Evolutionary conservation across 2,888 invertebrate genomes (phyloP).

Genomic region (Laothoe populi): DNA sequence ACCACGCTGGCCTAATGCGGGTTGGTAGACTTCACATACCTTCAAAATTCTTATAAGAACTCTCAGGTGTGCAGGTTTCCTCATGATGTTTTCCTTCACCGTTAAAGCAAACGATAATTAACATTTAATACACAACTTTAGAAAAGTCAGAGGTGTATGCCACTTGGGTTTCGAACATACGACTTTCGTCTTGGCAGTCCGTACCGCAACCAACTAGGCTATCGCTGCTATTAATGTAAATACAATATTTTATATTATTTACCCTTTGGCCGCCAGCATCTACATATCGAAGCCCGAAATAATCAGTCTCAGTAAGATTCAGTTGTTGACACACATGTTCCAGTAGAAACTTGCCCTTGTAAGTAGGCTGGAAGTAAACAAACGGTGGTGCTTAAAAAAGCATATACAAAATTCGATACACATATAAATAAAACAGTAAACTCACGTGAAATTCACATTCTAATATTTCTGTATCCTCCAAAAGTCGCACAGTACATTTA

Average conservation of each 20-base stretch:
- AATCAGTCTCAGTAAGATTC: conserved; percentile 96
- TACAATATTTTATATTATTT: conserved; percentile 54
- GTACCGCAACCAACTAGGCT: too few species aligned
- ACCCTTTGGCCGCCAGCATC: conserved; percentile 95
- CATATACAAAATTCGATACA: neutral
- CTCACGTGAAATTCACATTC: conserved; percentile 94
- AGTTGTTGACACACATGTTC: conserved; percentile 96
- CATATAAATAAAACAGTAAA: conserved; percentile 34
- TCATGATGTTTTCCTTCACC: too few species aligned
- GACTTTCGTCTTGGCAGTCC: too few species aligned
- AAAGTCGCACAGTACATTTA: conserved; percentile 94
- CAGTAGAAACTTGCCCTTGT: conserved; percentile 94
- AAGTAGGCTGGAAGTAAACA: conserved; percentile 88
- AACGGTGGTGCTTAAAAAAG: neutral
- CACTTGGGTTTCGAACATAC: too few species aligned
- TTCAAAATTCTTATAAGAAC: too few species aligned
- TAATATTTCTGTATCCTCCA: conserved; percentile 95
- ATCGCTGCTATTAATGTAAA: too few species aligned
- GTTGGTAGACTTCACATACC: too few species aligned
- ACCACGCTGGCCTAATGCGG: too few species aligned
- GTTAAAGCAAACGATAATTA: too few species aligned
- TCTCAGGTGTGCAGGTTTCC: too few species aligned
- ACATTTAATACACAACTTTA: too few species aligned
- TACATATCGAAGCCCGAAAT: conserved; percentile 96
- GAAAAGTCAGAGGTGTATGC: too few species aligned